phyloP scores from a whole-genome alignment of 2,888 invertebrate species.

The Oscheius sp. region DNA sequence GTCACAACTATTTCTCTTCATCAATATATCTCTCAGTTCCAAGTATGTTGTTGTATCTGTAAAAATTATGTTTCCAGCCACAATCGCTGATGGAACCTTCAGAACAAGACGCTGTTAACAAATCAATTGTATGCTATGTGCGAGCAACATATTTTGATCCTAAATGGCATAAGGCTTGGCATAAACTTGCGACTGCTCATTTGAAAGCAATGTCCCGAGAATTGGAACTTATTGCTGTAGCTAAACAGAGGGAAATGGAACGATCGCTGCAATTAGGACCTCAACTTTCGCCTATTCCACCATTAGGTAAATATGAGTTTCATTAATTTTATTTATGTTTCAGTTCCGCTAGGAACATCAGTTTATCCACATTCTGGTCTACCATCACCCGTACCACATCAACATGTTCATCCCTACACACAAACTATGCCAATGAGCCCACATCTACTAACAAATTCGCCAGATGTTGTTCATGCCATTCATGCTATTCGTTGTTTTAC shows the following conservation, averaged over 20 bases:
- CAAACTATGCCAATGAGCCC: background rate
- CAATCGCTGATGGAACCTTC: conserved; percentile 69
- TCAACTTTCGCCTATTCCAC: background rate
- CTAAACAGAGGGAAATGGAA: conserved; percentile 10
- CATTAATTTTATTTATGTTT: background rate
- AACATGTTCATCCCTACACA: background rate
- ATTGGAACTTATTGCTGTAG: conserved; percentile 13
- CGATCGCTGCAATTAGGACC: background rate
- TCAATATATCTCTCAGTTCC: background rate
- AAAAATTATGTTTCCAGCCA: background rate
- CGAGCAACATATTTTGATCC: conserved; percentile 85
- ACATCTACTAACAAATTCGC: conserved; percentile 3
- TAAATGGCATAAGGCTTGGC: conserved; percentile 91
- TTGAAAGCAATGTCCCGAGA: conserved; percentile 87
- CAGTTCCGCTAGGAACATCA: conserved; percentile 12
- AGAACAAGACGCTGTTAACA: conserved; percentile 43
- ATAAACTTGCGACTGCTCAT: conserved; percentile 96
- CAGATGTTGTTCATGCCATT: conserved; percentile 35
- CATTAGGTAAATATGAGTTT: background rate
- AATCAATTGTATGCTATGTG: conserved; percentile 78
- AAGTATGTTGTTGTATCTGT: background rate
- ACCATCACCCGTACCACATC: background rate
- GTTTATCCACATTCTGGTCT: background rate
- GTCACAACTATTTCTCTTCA: background rate
- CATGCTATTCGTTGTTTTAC: conserved; percentile 54